Base-by-base conservation (phyloP, 2,888 invertebrate genomes). In the Sclerodermus sp. region DNA sequence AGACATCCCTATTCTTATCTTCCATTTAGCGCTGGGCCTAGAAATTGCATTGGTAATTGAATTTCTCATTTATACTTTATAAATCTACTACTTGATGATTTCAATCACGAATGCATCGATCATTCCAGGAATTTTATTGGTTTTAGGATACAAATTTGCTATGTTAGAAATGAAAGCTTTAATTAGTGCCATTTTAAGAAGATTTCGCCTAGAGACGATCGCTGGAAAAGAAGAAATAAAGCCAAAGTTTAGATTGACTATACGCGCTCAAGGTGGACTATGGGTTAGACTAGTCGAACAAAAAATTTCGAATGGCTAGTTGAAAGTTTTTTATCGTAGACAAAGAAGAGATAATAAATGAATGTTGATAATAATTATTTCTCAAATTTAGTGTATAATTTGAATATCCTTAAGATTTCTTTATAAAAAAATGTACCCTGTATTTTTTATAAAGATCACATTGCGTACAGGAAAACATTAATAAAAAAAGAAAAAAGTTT, bases 71-170 rank as follows among this genome's bases (percentile, higher is more conserved):
- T 36, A 13, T 17, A n/a, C 2, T 12, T 8, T 8, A 38, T 38
- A 13, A 38, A 16, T 40, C 6, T 16, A 5, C 15, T 40, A 15
- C 16, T 14, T 4, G 14, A 40, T 40, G 4, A 5, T 40, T 40
- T 5, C 13, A 16, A 5, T 13, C 42, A 10, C 3, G 2, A 5
- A 6, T 42, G 17, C 23, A 13, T 42, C 5, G 34, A 34, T 34
- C 9, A 15, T 38, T 14, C 1, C 1, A 41, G 30, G 14, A 30
- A 15, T 37, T n/a, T 37, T 34, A 32, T 16, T 2, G 5, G 29
- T 79, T 79, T 2, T 77, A 79, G 85, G 88, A n/a, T 84, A 87
- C 73, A 82, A 83, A 58, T 88, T 85, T 65, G 87, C 87, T 0
- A 82, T 85, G 74, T 68, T 85, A 36, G 88, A 88, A 70, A 82